These are phyloP conservation scores for Bilobella aurantiaca DNA, from an alignment of 1,140 invertebrate species.

Conservation along the genomic window DNA sequence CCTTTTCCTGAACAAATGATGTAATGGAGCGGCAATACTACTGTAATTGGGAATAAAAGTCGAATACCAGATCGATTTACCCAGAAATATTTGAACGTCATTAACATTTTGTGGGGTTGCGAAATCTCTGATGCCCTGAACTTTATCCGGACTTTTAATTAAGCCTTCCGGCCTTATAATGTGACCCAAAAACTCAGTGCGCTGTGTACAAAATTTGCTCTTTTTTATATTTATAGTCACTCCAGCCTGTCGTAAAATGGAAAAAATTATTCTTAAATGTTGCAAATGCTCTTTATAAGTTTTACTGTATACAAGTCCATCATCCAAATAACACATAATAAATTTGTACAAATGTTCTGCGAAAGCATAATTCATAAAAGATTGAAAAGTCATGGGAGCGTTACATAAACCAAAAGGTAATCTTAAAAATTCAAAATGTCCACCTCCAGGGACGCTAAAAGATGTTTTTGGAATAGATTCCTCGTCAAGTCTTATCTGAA, in stretches of 20 bases:
- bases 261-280: conserved; percentile 38
- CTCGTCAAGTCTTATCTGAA: conserved; percentile 40
- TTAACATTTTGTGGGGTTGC: conserved; percentile 16
- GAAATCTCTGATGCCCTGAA: conserved; percentile 35
- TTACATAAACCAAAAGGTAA: conserved; percentile 40
- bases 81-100: conserved; percentile 36
- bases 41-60: conserved; percentile 32
- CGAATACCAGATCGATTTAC: conserved; percentile 34
- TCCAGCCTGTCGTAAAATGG: conserved; percentile 37
- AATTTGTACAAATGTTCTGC: conserved; percentile 24
- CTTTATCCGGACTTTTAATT: conserved; percentile 37
- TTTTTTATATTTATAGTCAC: conserved; percentile 43
- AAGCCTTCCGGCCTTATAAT: conserved; percentile 37
- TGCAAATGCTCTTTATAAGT: conserved; percentile 41
- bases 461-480: conserved; percentile 39
- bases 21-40: conserved; percentile 25
- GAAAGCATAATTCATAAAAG: conserved; percentile 38
- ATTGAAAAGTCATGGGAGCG: conserved; percentile 39
- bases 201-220: conserved; percentile 39
- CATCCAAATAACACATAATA: conserved; percentile 42
- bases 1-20: conserved; percentile 20
- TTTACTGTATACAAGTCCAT: conserved; percentile 41
- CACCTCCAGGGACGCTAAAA: conserved; percentile 37
- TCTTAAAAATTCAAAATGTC: conserved; percentile 35
- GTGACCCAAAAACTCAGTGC: conserved; percentile 40